These are phyloP conservation scores for Phasia obesa DNA, from an alignment of 2,888 invertebrate genomes.

Conservation along the genomic window DNA sequence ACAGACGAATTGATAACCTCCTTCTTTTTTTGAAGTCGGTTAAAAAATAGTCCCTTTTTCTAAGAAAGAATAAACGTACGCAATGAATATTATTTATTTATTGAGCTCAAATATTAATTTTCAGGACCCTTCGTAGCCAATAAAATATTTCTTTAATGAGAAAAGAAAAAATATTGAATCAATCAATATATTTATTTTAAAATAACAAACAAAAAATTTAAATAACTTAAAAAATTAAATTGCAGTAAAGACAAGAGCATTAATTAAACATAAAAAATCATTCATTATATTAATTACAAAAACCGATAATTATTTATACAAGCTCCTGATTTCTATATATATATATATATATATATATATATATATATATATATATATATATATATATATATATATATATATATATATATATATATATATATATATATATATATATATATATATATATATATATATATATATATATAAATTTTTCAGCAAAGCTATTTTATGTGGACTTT, in stretches of 20 bases:
- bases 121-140: neutral
- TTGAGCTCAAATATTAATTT: neutral
- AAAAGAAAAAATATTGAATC: constrained; percentile 71
- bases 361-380: neutral
- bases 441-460: neutral
- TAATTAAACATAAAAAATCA: constrained; percentile 4
- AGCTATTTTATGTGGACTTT: constrained; percentile 58
- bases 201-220: neutral
- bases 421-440: neutral
- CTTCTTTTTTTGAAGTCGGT: no score
- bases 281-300: constrained; percentile 30
- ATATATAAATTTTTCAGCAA: neutral
- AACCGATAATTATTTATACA: constrained; percentile 9
- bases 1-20: no score
- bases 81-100: constrained; percentile 4
- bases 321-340: neutral
- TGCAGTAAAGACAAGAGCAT: constrained; percentile 38
- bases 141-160: constrained; percentile 11
- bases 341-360: neutral
- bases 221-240: constrained; percentile 44
- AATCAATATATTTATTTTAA: constrained; percentile 71
- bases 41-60: no score
- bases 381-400: no score
- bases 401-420: no score
- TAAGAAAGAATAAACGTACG: no score